Base-by-base conservation (phyloP, 1,140 invertebrate genomes). In the Leptoteleia sp. region DNA sequence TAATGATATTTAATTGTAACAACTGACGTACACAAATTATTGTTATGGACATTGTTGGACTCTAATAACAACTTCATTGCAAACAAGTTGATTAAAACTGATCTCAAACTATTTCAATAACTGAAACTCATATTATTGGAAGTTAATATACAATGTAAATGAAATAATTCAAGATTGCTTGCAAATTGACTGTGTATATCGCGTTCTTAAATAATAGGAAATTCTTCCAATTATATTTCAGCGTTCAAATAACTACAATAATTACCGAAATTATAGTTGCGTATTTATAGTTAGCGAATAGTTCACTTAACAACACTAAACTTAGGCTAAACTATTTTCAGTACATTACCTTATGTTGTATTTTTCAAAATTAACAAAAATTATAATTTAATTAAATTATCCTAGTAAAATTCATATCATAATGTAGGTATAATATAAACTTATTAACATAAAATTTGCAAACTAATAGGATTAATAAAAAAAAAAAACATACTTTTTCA, bases 91-190 rank as follows among this genome's bases (percentile, higher is more conserved):
- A 33, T 9, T 52, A 43, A 52, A 65, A 42, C 33, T 62, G 19
- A 45, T 62, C 9, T 16, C 16, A 35, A 67, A 67, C 50, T 67
- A 55, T 47, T 55, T 45, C 40, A 47, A 55, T 67, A 67, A 67
- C 38, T 17, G 40, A 17, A 45, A 17, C 50, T 55, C 47, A 54
- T 47, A 50, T 67, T 55, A 16, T 67, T 35, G 16, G 12, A 38
- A 62, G 31, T 45, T 45, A 48, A 48, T 48, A 31, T 13, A 12
- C 31, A 50, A 50, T 40, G 9, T 3, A 11, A n/a, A 50, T 40
- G 31, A 64, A 45, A 55, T 54, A 43, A 54, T 67, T 52, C 47
- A 0, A 16, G 8, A 52, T 1, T 52, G 43, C 13, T 62, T 27
- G 33, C 42, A 64, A 64, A 64, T 64, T 64, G 9, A 17, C 22